A percentile compares a stretch with the other conserved stretches of the same genome.
These are phyloP conservation scores for Struthidea cinerea DNA, from an alignment of 2,113 vertebrate genomes.

Conservation along the genomic window DNA sequence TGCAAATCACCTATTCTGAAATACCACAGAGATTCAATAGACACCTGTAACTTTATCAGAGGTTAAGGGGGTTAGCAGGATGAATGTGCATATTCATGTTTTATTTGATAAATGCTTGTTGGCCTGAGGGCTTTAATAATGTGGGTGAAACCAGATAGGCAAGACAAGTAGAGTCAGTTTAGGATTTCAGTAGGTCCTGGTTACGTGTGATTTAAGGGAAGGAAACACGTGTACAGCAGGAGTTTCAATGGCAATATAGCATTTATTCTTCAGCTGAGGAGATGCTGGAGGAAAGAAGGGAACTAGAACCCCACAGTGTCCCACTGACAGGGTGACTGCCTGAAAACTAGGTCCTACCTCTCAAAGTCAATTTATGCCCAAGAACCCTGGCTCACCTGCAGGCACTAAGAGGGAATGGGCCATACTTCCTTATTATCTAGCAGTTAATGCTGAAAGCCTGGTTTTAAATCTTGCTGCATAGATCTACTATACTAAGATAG, in stretches of 20 bases:
- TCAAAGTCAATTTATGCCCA: background rate
- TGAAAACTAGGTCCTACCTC: background rate
- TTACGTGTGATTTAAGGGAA: background rate
- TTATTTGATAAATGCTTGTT: background rate
- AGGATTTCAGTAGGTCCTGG: background rate
- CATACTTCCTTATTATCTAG: background rate
- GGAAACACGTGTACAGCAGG: background rate
- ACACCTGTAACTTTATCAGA: background rate
- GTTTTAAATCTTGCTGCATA: background rate
- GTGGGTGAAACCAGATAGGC: background rate
- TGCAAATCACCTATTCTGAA: background rate
- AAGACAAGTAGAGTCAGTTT: background rate
- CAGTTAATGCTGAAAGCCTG: background rate
- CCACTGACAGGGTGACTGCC: background rate
- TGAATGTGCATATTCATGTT: background rate
- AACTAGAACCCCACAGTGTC: background rate
- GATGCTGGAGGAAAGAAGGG: background rate
- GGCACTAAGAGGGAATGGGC: background rate
- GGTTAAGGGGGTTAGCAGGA: background rate
- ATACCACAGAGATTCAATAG: background rate
- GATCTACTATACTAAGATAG: background rate
- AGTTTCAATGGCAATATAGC: background rate
- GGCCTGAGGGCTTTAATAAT: background rate
- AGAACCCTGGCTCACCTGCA: background rate
- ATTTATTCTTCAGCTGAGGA: background rate